Evolutionary conservation across 2,113 vertebrate species (phyloP).

Genomic region (Ctenomys sociabilis): DNA sequence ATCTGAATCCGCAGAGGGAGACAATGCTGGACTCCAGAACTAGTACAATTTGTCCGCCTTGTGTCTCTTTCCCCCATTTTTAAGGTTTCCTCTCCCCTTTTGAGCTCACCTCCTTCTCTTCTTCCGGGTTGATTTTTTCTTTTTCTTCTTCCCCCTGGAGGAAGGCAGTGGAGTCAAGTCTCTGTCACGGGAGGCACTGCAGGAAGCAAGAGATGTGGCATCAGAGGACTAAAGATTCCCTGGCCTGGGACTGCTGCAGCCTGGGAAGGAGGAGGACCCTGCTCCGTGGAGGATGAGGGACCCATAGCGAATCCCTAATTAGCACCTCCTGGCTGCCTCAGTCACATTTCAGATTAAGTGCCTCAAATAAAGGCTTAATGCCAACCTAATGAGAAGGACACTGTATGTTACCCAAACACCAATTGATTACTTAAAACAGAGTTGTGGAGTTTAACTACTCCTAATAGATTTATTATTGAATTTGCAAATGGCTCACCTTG

Average conservation of each 20-base stretch:
- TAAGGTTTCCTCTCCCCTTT: background rate
- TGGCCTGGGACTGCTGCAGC: background rate
- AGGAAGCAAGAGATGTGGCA: background rate
- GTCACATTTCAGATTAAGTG: slow-evolving; percentile 78
- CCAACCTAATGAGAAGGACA: slow-evolving; percentile 80
- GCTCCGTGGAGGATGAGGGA: background rate
- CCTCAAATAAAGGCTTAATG: slow-evolving; percentile 75
- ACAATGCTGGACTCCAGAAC: background rate
- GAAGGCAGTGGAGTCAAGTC: slow-evolving; percentile 82
- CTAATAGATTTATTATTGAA: slow-evolving; percentile 85
- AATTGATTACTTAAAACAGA: slow-evolving; percentile 81
- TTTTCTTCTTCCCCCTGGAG: slow-evolving; percentile 92
- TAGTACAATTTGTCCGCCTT: background rate
- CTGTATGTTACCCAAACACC: slow-evolving; percentile 28
- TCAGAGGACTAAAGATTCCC: background rate
- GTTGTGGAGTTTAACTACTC: slow-evolving; percentile 84
- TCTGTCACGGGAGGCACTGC: slow-evolving; percentile 86
- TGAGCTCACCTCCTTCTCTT: slow-evolving; percentile 92
- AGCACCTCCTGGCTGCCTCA: slow-evolving; percentile 59
- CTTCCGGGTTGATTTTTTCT: slow-evolving; percentile 93
- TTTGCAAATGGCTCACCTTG: slow-evolving; percentile 78
- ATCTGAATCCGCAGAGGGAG: background rate
- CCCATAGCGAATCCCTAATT: slow-evolving; percentile 60
- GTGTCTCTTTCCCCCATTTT: background rate
- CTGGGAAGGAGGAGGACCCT: background rate